These are phyloP conservation scores for Nomada ferruginata DNA, from an alignment of 2,888 invertebrate species.

Conservation along the genomic window DNA sequence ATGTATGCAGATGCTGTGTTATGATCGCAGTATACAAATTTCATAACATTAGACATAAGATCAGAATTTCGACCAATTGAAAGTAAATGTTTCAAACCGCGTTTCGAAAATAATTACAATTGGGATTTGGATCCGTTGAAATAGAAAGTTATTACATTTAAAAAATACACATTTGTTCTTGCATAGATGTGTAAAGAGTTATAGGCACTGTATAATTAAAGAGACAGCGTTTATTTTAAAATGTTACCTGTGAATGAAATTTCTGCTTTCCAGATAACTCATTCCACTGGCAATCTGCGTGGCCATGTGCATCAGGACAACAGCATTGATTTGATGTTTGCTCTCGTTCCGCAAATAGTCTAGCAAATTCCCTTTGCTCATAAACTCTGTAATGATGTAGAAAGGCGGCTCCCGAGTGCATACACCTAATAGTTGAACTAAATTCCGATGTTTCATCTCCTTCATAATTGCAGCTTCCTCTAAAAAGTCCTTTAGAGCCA, in stretches of 20 bases:
- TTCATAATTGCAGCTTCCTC: constrained; percentile 99
- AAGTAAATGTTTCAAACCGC: too few species aligned
- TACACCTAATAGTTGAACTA: constrained; percentile 98
- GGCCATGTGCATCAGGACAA: constrained; percentile 99
- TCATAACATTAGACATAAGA: neutral
- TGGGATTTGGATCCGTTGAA: neutral
- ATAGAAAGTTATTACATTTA: neutral
- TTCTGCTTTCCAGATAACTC: constrained; percentile 98
- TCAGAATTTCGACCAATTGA: neutral
- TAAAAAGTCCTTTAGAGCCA: constrained; percentile 99
- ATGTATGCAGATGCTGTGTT: neutral
- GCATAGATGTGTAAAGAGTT: neutral
- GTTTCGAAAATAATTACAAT: neutral
- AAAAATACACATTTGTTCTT: neutral
- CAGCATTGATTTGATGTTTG: constrained; percentile 95
- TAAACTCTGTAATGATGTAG: constrained; percentile 99
- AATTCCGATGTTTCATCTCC: constrained; percentile 99
- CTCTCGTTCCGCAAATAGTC: constrained; percentile 96
- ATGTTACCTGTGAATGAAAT: constrained; percentile 94
- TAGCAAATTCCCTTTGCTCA: constrained; percentile 98
- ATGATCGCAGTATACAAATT: neutral
- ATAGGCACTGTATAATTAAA: neutral
- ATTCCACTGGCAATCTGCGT: constrained; percentile 99
- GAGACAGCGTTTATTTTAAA: neutral
- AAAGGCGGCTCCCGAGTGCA: constrained; percentile 99